Evolutionary conservation across 1,140 invertebrate species (phyloP).

Genomic region (Antheraea pernyi): DNA sequence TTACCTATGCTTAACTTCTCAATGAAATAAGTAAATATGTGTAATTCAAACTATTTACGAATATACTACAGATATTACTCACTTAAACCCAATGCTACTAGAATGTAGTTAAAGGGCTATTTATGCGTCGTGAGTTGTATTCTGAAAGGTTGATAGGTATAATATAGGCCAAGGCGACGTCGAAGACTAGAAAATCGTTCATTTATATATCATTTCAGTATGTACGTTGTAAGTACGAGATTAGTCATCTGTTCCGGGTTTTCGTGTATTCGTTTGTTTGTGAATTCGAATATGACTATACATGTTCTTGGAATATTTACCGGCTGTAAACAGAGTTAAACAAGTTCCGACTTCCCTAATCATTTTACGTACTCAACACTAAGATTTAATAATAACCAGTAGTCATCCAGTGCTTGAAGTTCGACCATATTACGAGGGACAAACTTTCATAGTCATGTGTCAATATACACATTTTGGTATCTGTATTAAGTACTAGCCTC

Average conservation of each 20-base stretch:
- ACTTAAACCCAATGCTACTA: not conserved
- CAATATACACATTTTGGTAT: no score
- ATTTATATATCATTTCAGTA: not conserved
- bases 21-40: not conserved
- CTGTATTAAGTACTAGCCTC: no score
- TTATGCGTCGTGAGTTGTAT: not conserved
- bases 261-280: not conserved
- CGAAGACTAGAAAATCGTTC: not conserved
- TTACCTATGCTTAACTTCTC: no score
- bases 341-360: not conserved
- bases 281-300: not conserved
- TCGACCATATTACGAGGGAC: no score
- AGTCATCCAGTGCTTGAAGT: no score
- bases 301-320: constrained; percentile 1
- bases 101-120: not conserved
- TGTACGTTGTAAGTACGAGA: not conserved
- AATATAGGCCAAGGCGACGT: not conserved
- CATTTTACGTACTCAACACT: not conserved
- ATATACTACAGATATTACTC: not conserved
- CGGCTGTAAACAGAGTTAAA: not conserved
- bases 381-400: no score
- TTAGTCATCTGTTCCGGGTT: constrained; percentile 1
- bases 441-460: no score
- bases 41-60: not conserved
- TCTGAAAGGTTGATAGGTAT: not conserved